Evolutionary conservation across 2,888 invertebrate species (phyloP), one percentile per base, ranked within the genome.

Genomic region (Parasteatoda lunata): DNA sequence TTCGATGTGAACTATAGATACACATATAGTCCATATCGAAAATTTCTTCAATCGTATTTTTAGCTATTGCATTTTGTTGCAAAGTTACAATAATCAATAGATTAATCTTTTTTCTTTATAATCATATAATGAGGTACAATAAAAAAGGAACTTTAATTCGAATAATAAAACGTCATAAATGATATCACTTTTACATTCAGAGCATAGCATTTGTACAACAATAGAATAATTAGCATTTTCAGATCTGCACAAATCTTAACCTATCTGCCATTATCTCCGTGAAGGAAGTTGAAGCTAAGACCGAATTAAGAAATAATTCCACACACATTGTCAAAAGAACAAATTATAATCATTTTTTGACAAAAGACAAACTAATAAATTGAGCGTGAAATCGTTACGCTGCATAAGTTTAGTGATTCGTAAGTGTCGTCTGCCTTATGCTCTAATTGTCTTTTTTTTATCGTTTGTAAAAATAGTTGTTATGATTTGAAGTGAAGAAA

Each of bases 381-480:
- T 80, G 73, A 73, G 73, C 72, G 47, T 80, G 65, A 73, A 80
- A 71, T 52, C 52, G 13, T 54, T 71, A 52, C 52, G 71, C 51
- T 72, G n/a, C 9, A 45, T 13, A n/a, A 5, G 70, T 70, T n/a
- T 13, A 4, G 48, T 59, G 59, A 13, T 59, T 59, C 59, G 9
- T 7, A 9, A n/a, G 70, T 70, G 70, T 78, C 69, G 54, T 70
- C 78, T 66, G 45, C 45, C 47, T 48, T 66, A 72, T 51, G 80
- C 80, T 66, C 80, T 80, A 71, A 71, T 79, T 79, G 68, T 54
- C 45, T 69, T 77, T 64, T n/a, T 73, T 69, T 54, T 77, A 66
- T 51, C 30, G 52, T 15, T 11, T 47, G 45, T 73, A 59, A 51
- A 52, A 73, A 73, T 30, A 47, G 5, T 30, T 59, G 59, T 59